Percentiles rank a stretch among this genome's conserved stretches.
Evolutionary conservation across 2,113 vertebrate genomes (phyloP).

Genomic region (Acanthochromis polyacanthus): DNA sequence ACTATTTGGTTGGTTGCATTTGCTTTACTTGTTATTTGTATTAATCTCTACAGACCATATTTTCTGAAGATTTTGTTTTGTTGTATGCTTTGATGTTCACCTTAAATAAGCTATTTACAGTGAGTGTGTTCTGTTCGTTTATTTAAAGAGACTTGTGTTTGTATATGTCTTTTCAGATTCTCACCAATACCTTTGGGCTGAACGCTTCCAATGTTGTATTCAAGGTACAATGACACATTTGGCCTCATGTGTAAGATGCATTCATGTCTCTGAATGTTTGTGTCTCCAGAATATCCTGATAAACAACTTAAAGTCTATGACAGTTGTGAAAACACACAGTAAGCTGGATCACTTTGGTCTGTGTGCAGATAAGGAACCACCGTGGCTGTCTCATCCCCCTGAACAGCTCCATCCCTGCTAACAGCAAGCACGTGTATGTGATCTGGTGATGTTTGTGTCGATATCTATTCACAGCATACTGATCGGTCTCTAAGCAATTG

Average conservation of each 20-base stretch:
- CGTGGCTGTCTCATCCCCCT: conserved; percentile 79
- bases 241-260: not conserved
- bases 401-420: conserved; percentile 73
- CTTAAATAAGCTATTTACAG: too few species aligned
- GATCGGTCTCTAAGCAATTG: not conserved
- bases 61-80: too few species aligned
- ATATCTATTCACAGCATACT: not conserved
- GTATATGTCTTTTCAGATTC: conserved; percentile 63
- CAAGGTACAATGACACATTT: conserved; percentile 68
- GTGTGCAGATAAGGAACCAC: conserved; percentile 81
- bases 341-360: not conserved
- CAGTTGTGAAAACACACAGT: not conserved
- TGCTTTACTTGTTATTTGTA: too few species aligned
- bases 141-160: not conserved
- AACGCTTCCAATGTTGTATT: conserved; percentile 63
- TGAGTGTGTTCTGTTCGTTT: too few species aligned
- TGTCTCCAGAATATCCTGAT: not conserved
- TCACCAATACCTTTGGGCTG: conserved; percentile 74
- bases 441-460: not conserved
- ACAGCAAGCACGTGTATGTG: conserved; percentile 77
- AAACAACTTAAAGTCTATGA: not conserved
- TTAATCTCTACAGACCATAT: too few species aligned
- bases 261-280: not conserved
- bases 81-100: too few species aligned
- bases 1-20: too few species aligned